phyloP scores from a whole-genome alignment of 2,888 invertebrate species.

The Diaperis boleti region DNA sequence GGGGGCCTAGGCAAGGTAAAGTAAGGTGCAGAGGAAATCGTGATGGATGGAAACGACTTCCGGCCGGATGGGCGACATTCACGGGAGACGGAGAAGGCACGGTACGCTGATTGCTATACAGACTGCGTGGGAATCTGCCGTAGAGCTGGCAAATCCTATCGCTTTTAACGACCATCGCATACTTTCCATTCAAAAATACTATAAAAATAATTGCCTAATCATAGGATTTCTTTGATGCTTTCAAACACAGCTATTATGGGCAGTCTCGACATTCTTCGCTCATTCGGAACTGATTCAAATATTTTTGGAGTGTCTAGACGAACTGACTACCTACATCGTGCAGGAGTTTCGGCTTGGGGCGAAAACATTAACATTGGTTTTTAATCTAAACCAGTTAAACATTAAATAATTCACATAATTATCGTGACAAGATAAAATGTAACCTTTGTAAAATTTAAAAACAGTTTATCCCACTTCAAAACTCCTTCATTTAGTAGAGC shows the following conservation, averaged over 20 bases:
- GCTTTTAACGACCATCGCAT: conserved; percentile 27
- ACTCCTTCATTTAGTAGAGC: no score
- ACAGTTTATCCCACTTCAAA: no score
- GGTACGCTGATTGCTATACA: conserved; percentile 30
- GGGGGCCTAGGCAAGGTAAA: conserved; percentile 53
- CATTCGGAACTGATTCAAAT: background rate
- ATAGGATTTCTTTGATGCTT: background rate
- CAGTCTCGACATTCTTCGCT: conserved; percentile 6
- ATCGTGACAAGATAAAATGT: no score
- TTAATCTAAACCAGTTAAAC: no score
- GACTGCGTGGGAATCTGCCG: conserved; percentile 36
- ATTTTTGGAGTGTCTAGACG: no score
- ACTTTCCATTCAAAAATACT: conserved; percentile 10
- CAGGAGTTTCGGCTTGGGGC: no score
- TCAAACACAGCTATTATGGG: background rate
- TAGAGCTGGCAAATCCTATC: conserved; percentile 26
- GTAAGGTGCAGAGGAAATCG: conserved; percentile 54
- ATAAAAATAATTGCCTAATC: conserved; percentile 31
- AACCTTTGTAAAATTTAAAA: no score
- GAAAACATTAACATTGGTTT: no score
- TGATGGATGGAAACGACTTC: conserved; percentile 56
- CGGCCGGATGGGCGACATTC: conserved; percentile 48
- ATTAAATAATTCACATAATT: no score
- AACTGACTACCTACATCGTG: no score
- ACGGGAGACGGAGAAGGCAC: conserved; percentile 36